Evolutionary conservation across 2,888 invertebrate genomes (phyloP).

Genomic region (Drosophila birchii): DNA sequence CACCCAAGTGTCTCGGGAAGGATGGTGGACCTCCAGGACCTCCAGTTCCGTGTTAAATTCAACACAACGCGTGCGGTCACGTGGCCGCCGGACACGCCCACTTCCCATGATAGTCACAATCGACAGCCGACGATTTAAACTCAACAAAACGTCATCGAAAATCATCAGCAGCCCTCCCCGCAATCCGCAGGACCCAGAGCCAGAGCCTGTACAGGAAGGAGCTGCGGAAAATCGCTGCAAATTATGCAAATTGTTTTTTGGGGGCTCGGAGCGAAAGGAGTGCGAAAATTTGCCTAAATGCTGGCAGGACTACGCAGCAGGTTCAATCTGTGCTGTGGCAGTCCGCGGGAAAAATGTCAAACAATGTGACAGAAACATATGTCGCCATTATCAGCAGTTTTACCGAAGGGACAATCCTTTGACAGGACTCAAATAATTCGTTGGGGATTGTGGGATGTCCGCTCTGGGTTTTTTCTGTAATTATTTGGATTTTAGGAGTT

Average conservation of each 20-base stretch:
- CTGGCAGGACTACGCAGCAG: constrained; percentile 60
- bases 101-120: constrained; percentile 75
- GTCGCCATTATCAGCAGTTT: constrained; percentile 65
- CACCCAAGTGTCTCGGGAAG: constrained; percentile 40
- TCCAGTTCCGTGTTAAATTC: constrained; percentile 70
- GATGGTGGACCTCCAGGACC: constrained; percentile 11
- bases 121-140: constrained; percentile 49
- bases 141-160: constrained; percentile 61
- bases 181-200: neutral
- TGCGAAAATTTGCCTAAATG: constrained; percentile 83
- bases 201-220: constrained; percentile 22
- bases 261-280: constrained; percentile 48
- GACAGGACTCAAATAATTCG: constrained; percentile 13
- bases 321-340: constrained; percentile 64
- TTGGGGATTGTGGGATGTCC: neutral
- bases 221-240: constrained; percentile 70
- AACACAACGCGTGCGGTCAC: constrained; percentile 78
- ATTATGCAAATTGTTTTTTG: constrained; percentile 74
- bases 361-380: constrained; percentile 75
- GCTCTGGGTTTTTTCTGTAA: neutral
- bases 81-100: constrained; percentile 72
- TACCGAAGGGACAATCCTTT: constrained; percentile 25
- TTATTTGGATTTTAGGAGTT: neutral
- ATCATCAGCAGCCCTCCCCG: constrained; percentile 38
- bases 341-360: constrained; percentile 36